Percentiles rank a stretch among this genome's conserved stretches.
Evolutionary conservation across 1,140 invertebrate genomes (phyloP).

Genomic region (Aricia agestis): DNA sequence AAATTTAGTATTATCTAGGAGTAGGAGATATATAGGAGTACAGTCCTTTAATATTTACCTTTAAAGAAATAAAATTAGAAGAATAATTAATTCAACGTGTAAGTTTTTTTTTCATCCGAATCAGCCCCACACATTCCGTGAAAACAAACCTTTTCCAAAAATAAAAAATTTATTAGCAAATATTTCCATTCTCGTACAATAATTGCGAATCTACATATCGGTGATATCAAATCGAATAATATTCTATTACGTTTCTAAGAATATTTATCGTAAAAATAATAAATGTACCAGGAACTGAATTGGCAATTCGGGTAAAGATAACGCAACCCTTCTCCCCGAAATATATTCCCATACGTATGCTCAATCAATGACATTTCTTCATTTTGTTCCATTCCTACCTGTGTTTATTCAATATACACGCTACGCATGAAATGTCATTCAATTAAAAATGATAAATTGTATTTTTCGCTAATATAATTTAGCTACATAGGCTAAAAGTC

Average conservation of each 20-base stretch:
- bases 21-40: too few relatives aligned
- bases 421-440: not conserved
- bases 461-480: too few relatives aligned
- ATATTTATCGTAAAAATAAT: constrained; percentile 14
- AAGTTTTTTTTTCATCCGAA: too few relatives aligned
- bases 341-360: constrained; percentile 74
- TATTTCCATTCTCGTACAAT: not conserved
- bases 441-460: too few relatives aligned
- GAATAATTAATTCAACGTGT: too few relatives aligned
- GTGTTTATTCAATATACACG: constrained; percentile 2
- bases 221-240: not conserved
- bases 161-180: not conserved
- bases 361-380: constrained; percentile 72
- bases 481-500: too few relatives aligned
- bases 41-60: too few relatives aligned
- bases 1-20: too few relatives aligned
- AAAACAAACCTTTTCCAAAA: too few relatives aligned
- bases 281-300: constrained; percentile 39
- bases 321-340: constrained; percentile 42
- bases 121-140: too few relatives aligned
- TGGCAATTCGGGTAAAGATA: constrained; percentile 55
- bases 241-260: constrained; percentile 9
- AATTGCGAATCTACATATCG: not conserved
- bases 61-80: too few relatives aligned
- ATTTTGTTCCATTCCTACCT: constrained; percentile 4